Conservation (phyloP, 2,888 invertebrate species). For the Habrosyne pyritoides region DNA sequence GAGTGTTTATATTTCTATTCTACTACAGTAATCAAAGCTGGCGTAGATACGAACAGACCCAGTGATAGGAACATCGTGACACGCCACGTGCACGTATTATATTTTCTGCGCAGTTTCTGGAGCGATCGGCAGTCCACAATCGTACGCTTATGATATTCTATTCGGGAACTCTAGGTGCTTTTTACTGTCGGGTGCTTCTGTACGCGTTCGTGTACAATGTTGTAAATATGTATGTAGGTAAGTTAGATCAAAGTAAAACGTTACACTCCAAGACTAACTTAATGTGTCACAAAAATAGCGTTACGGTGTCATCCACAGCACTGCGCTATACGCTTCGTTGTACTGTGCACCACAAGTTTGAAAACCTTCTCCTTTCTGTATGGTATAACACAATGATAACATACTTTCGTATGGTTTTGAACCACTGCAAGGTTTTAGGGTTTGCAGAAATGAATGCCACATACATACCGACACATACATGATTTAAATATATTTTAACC, state of each 20-base stretch:
- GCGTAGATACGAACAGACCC: conserved; percentile 43
- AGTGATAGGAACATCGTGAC: conserved; percentile 52
- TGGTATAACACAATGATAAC: background rate
- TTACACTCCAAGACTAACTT: conserved; percentile 69
- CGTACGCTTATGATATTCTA: conserved; percentile 77
- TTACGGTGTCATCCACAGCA: conserved; percentile 21
- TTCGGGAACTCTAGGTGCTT: conserved; percentile 82
- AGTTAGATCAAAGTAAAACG: conserved; percentile 65
- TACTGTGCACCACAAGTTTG: background rate
- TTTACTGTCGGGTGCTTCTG: conserved; percentile 82
- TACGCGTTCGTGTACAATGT: conserved; percentile 75
- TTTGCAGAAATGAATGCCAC: background rate
- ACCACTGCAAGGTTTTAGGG: conserved; percentile 1
- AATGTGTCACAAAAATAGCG: conserved; percentile 64
- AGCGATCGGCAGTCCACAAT: conserved; percentile 62
- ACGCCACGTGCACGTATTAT: conserved; percentile 39
- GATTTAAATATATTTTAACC: conserved; percentile 32
- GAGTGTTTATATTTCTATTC: conserved; percentile 22
- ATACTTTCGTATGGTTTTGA: background rate
- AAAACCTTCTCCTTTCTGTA: background rate
- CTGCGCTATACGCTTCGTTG: conserved; percentile 17
- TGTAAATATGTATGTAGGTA: conserved; percentile 80
- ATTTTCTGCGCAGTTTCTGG: conserved; percentile 53
- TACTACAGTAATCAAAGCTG: conserved; percentile 25
- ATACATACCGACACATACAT: conserved; percentile 15